A percentile compares a stretch with the other conserved stretches of the same genome.
These are phyloP conservation scores for Crax fasciolata DNA, from an alignment of 2,797 vertebrate species.

Conservation along the genomic window DNA sequence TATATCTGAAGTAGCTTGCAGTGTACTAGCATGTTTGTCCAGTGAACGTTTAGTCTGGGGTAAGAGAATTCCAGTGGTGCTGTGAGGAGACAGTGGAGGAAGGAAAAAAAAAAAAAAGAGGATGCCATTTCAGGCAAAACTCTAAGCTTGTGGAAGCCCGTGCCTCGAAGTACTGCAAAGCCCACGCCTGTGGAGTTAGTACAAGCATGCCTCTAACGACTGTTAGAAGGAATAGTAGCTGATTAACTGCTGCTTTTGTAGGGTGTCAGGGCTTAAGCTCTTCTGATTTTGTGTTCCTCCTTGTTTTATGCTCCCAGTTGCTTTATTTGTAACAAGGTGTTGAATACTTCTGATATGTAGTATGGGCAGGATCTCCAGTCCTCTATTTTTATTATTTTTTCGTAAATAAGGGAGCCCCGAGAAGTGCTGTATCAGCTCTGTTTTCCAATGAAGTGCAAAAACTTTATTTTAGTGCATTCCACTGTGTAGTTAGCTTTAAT, in stretches of 20 bases:
- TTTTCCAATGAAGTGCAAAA: background rate
- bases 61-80: background rate
- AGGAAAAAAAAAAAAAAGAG: background rate
- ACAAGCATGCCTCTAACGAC: background rate
- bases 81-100: background rate
- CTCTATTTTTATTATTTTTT: background rate
- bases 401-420: background rate
- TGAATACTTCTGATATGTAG: background rate
- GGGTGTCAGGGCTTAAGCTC: background rate
- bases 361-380: background rate
- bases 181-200: background rate
- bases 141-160: rapidly evolving
- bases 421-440: background rate
- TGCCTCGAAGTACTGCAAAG: background rate
- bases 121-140: background rate
- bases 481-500: background rate
- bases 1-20: background rate
- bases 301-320: background rate
- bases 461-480: background rate
- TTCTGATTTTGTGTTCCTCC: background rate
- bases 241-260: background rate
- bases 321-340: slow-evolving; percentile 10
- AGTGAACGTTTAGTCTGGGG: background rate
- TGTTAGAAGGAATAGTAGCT: background rate
- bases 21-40: background rate